These are phyloP conservation scores for Lamproptera curius DNA, from an alignment of 2,888 invertebrate species.

Conservation along the genomic window DNA sequence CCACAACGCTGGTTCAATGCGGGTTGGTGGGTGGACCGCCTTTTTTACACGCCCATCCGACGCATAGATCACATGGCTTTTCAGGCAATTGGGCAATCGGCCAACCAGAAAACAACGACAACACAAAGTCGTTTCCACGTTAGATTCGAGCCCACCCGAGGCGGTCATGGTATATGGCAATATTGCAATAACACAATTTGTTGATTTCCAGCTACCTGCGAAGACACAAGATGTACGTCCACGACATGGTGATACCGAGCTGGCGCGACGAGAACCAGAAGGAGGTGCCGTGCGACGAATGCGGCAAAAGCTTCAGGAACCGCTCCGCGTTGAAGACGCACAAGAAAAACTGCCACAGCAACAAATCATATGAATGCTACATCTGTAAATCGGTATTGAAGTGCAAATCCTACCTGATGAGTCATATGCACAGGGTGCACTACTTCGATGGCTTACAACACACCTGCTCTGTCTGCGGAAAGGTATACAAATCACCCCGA, in stretches of 20 bases:
- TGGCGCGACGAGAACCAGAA: slow-evolving; percentile 14
- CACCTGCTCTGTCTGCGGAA: slow-evolving; percentile 36
- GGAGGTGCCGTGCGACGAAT: slow-evolving; percentile 27
- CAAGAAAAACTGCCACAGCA: slow-evolving; percentile 34
- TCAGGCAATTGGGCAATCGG: too few relatives aligned
- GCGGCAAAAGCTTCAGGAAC: slow-evolving; percentile 26
- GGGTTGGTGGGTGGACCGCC: too few relatives aligned
- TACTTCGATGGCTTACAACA: slow-evolving; percentile 35
- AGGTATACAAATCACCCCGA: slow-evolving; percentile 35
- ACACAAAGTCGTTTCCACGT: too few relatives aligned
- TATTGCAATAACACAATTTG: too few relatives aligned
- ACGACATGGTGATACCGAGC: slow-evolving; percentile 12
- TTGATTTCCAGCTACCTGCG: slow-evolving; percentile 16
- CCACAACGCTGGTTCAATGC: too few relatives aligned
- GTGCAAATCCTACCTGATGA: slow-evolving; percentile 30
- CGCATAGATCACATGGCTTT: too few relatives aligned
- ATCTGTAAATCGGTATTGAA: slow-evolving; percentile 36
- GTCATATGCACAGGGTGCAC: slow-evolving; percentile 38
- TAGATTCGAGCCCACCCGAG: too few relatives aligned
- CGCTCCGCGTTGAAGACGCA: slow-evolving; percentile 30
- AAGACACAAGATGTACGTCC: slow-evolving; percentile 26
- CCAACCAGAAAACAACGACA: too few relatives aligned
- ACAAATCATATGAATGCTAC: slow-evolving; percentile 26
- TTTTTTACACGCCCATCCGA: too few relatives aligned
- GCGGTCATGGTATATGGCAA: too few relatives aligned